Evolutionary conservation across 1,140 invertebrate genomes (phyloP).

Genomic region (Eriocheir sinensis): DNA sequence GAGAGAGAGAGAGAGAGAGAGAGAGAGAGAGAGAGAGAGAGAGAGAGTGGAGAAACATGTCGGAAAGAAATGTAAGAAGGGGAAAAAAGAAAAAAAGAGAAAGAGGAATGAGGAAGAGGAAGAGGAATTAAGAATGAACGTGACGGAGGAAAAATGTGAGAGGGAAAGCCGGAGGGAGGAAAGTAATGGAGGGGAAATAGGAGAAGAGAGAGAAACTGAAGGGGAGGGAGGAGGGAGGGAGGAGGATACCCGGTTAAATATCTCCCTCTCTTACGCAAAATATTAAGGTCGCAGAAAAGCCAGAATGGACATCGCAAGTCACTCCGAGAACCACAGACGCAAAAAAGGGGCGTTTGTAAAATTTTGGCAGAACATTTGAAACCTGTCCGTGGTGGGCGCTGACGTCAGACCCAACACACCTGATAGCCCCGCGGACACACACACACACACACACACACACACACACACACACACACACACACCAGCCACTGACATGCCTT

Average conservation of each 20-base stretch:
- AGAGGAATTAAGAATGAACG: too few species aligned
- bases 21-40: background rate
- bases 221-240: too few species aligned
- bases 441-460: constrained; percentile 20
- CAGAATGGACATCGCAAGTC: too few species aligned
- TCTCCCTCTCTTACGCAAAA: too few species aligned
- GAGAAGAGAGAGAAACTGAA: too few species aligned
- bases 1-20: background rate
- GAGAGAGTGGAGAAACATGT: background rate
- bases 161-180: background rate
- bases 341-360: too few species aligned
- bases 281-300: too few species aligned
- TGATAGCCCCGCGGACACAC: background rate
- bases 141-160: background rate
- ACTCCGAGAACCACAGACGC: too few species aligned
- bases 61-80: background rate
- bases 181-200: background rate
- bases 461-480: background rate
- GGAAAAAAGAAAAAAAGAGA: background rate
- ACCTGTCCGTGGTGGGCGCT: too few species aligned
- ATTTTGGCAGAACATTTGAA: too few species aligned
- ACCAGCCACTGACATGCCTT: background rate
- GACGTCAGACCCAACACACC: background rate
- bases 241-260: too few species aligned
- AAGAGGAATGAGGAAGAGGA: background rate